Conservation (phyloP, 2,797 vertebrate species). For the Melanogrammus aeglefinus region DNA sequence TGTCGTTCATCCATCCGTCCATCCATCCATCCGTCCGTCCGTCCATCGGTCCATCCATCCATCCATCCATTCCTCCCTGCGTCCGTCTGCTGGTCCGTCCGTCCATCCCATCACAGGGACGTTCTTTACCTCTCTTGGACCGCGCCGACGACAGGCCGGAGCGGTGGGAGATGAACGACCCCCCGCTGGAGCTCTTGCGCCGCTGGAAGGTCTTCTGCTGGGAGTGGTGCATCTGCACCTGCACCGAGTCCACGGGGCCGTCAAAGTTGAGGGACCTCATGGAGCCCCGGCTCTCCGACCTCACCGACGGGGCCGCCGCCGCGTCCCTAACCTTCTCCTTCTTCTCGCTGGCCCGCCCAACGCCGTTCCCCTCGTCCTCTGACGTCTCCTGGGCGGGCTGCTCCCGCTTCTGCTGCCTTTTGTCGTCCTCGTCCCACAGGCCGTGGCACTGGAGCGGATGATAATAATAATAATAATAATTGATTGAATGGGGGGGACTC, state of each 20-base stretch:
- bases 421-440: conserved; percentile 94
- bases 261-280: conserved; percentile 85
- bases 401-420: conserved; percentile 58
- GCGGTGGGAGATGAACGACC: conserved; percentile 80
- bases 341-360: conserved; percentile 69
- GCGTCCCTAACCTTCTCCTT: conserved; percentile 47
- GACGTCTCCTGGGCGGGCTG: conserved; percentile 73
- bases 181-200: conserved; percentile 83
- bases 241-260: conserved; percentile 81
- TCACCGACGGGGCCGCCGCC: conserved; percentile 59
- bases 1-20: too few relatives aligned
- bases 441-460: conserved; percentile 86
- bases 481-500: too few relatives aligned
- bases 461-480: too few relatives aligned
- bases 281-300: conserved; percentile 74
- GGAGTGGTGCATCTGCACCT: conserved; percentile 81
- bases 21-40: too few relatives aligned
- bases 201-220: conserved; percentile 82
- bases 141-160: conserved; percentile 82
- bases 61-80: too few relatives aligned
- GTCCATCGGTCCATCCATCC: too few relatives aligned
- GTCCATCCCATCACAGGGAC: neutral
- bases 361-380: conserved; percentile 73
- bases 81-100: too few relatives aligned
- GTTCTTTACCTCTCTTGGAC: conserved; percentile 86